Evolutionary conservation across 2,888 invertebrate genomes (phyloP).

Genomic region (Lasioglossum villosulum): DNA sequence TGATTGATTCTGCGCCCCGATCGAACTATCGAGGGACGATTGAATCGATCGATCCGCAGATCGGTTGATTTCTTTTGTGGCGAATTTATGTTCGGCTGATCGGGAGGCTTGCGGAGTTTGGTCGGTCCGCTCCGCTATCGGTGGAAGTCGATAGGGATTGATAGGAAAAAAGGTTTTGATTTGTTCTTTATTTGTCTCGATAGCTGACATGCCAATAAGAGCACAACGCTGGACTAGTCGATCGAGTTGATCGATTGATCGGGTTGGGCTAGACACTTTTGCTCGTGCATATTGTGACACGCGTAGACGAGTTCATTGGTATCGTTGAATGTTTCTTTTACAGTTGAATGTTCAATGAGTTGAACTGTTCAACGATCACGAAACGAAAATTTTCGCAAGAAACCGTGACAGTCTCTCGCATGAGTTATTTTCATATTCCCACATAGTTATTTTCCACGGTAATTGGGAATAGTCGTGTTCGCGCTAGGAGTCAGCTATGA

Average conservation of each 20-base stretch:
- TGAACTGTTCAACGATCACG: neutral
- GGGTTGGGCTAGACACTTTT: neutral
- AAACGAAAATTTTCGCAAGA: neutral
- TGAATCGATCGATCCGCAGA: conserved; percentile 11
- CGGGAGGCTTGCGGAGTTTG: neutral
- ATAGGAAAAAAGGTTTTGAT: neutral
- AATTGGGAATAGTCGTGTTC: conserved; percentile 16
- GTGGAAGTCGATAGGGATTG: conserved; percentile 6
- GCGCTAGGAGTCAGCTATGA: conserved; percentile 7
- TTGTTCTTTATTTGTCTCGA: conserved; percentile 4
- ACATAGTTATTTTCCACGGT: neutral
- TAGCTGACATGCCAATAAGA: neutral
- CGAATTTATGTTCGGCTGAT: conserved; percentile 5
- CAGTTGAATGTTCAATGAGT: no score
- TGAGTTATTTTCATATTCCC: conserved; percentile 12
- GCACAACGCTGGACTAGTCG: neutral
- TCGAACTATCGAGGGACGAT: conserved; percentile 10
- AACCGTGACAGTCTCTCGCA: neutral
- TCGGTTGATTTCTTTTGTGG: conserved; percentile 1
- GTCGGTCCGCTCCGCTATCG: neutral
- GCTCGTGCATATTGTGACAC: neutral
- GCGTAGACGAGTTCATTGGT: neutral
- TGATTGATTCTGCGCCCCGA: conserved; percentile 36
- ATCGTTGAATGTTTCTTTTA: neutral
- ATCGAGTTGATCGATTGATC: conserved; percentile 4